These are phyloP conservation scores for Aleiodes testaceus DNA, from an alignment of 2,888 invertebrate genomes.

Conservation along the genomic window DNA sequence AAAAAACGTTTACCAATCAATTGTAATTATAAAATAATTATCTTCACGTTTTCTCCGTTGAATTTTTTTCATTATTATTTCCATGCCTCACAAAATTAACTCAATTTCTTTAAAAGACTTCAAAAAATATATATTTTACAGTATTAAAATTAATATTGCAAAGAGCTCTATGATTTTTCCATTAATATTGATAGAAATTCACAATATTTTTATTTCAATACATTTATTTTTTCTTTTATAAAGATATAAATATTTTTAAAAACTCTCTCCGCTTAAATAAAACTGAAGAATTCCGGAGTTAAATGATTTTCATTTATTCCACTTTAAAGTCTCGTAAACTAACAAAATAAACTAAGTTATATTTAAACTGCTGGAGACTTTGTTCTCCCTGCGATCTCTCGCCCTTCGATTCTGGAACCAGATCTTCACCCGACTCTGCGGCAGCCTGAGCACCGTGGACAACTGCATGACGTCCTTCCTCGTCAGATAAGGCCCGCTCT, in stretches of 20 bases:
- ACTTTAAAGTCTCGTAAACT: no score
- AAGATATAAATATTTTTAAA: slow-evolving; percentile 1
- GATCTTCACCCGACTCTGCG: slow-evolving; percentile 83
- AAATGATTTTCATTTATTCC: no score
- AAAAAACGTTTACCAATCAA: slow-evolving; percentile 17
- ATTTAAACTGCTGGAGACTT: slow-evolving; percentile 39
- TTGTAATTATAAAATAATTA: slow-evolving; percentile 28
- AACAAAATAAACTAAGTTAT: not conserved
- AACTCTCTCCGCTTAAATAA: no score
- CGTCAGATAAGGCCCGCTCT: slow-evolving; percentile 80
- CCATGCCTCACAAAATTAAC: no score
- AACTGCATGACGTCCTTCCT: slow-evolving; percentile 80
- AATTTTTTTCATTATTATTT: slow-evolving; percentile 49
- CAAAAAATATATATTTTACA: no score
- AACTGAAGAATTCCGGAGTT: no score
- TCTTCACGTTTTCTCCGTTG: slow-evolving; percentile 44
- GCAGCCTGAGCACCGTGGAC: slow-evolving; percentile 78
- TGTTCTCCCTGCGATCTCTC: slow-evolving; percentile 80
- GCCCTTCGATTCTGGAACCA: slow-evolving; percentile 90
- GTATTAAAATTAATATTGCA: no score
- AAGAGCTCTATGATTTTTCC: no score
- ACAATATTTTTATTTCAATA: slow-evolving; percentile 31
- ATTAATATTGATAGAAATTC: slow-evolving; percentile 48
- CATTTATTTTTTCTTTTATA: slow-evolving; percentile 19
- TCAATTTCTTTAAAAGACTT: no score